Conservation (phyloP, 2,113 vertebrate genomes). For the Gobiocypris rarus region DNA sequence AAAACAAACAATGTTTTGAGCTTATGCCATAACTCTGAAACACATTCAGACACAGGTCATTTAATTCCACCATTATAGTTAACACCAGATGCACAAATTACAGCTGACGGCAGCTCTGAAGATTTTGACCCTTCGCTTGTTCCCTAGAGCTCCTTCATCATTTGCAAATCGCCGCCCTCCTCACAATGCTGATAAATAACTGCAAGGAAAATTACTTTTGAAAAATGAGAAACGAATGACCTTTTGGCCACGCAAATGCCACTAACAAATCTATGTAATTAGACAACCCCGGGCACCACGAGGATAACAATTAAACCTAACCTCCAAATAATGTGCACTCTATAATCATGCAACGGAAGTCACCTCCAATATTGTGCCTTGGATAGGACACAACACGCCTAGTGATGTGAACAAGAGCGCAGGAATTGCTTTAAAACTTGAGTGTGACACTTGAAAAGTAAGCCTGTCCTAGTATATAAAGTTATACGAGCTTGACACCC, state of each 20-base stretch:
- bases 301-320: conserved; percentile 73
- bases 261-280: conserved; percentile 69
- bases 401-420: conserved; percentile 16
- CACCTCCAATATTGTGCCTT: neutral
- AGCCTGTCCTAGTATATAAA: conserved; percentile 34
- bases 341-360: conserved; percentile 56
- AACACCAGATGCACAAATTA: conserved; percentile 21
- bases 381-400: conserved; percentile 36
- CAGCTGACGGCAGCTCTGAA: neutral
- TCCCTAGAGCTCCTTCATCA: conserved; percentile 13
- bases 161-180: conserved; percentile 4
- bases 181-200: conserved; percentile 66
- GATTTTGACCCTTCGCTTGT: neutral
- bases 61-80: neutral
- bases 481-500: conserved; percentile 42
- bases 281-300: conserved; percentile 59
- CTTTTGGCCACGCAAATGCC: conserved; percentile 70
- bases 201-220: conserved; percentile 53
- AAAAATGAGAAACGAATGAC: conserved; percentile 67
- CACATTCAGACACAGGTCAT: conserved; percentile 1
- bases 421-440: neutral
- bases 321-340: conserved; percentile 63
- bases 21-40: neutral
- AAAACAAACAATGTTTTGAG: conserved; percentile 7
- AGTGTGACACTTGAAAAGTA: neutral